These are phyloP conservation scores for Colistium nudipinnis DNA, from an alignment of 2,113 vertebrate genomes.

Conservation along the genomic window DNA sequence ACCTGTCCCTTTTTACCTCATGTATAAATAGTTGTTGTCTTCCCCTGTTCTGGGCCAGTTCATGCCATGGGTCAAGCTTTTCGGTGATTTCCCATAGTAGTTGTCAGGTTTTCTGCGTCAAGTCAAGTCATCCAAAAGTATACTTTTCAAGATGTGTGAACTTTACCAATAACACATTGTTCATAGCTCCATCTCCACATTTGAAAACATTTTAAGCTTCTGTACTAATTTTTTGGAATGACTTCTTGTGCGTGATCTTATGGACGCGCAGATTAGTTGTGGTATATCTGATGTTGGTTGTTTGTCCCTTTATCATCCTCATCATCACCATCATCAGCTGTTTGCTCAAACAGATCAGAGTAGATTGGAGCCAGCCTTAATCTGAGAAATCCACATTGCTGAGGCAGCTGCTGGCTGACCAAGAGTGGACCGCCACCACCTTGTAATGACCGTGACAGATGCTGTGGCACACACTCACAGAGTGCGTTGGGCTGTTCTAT, in stretches of 20 bases:
- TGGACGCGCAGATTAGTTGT: constrained; percentile 56
- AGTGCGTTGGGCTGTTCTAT: constrained; percentile 12
- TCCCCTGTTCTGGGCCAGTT: too few species aligned
- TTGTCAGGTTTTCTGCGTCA: too few species aligned
- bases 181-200: constrained; percentile 28
- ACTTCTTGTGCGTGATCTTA: constrained; percentile 35
- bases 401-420: constrained; percentile 65
- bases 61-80: too few species aligned
- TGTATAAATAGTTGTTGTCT: too few species aligned
- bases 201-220: constrained; percentile 26
- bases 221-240: constrained; percentile 46
- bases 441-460: constrained; percentile 70
- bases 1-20: too few species aligned
- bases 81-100: too few species aligned
- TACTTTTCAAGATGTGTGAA: constrained; percentile 38
- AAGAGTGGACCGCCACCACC: constrained; percentile 54
- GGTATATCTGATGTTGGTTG: constrained; percentile 48
- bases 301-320: constrained; percentile 57
- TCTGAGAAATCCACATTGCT: constrained; percentile 63
- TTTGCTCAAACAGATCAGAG: constrained; percentile 68
- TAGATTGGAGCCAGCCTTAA: constrained; percentile 71
- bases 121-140: too few species aligned
- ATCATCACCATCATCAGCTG: constrained; percentile 47
- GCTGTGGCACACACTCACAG: constrained; percentile 38
- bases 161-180: constrained; percentile 46